A percentile compares a stretch with the other conserved stretches of the same genome.
Evolutionary conservation across 1,140 invertebrate genomes (phyloP).

Genomic region (Tachypleus tridentatus): DNA sequence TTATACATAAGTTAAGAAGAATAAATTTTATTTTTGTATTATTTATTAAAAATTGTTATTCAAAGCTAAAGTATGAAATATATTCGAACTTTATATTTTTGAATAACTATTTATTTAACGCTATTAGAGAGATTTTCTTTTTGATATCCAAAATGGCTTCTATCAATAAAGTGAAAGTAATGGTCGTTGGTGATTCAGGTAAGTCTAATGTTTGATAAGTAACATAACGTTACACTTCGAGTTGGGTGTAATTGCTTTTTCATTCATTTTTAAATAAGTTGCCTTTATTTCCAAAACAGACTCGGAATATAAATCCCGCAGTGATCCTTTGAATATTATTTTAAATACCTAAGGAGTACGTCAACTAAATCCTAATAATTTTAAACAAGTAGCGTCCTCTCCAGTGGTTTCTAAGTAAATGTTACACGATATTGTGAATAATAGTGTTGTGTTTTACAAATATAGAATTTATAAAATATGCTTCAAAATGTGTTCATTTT

Average conservation of each 20-base stretch:
- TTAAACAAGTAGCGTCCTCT: background rate
- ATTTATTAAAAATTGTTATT: no score
- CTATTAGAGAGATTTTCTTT: no score
- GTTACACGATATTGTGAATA: no score
- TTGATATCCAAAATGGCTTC: conserved; percentile 24
- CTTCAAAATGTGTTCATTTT: no score
- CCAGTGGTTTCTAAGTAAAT: no score
- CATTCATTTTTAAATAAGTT: background rate
- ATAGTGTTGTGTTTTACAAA: no score
- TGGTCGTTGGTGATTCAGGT: conserved; percentile 88
- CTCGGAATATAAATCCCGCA: background rate
- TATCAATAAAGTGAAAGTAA: conserved; percentile 71
- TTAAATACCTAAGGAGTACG: conserved; percentile 3
- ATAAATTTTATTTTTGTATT: no score
- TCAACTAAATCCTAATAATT: background rate
- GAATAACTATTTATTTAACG: no score
- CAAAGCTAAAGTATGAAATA: no score
- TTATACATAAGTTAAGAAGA: no score
- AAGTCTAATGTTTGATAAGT: conserved; percentile 19
- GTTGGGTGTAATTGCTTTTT: background rate
- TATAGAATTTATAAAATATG: no score
- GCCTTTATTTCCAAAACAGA: conserved; percentile 1
- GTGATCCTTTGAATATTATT: background rate
- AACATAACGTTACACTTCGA: background rate
- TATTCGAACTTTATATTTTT: no score